Evolutionary conservation across 2,888 invertebrate genomes (phyloP), one percentile per base, ranked within the genome.

Genomic region (Opisthograptis luteolata): DNA sequence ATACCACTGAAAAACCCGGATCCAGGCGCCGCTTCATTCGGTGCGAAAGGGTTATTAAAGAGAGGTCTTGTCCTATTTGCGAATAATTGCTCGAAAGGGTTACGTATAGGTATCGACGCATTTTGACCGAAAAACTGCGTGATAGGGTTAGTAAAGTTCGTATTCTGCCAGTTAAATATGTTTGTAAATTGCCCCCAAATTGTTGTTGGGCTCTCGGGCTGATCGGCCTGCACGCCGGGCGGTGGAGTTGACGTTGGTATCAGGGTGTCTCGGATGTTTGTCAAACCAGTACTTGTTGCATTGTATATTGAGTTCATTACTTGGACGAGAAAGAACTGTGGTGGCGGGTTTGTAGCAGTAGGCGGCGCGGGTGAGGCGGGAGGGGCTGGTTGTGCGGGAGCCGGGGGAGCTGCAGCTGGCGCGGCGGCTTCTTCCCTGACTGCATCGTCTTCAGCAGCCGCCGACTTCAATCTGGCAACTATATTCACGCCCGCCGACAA

Each of bases 401-500:
- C 10, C 5, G 25, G 7, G 15, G 36, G 3, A 2, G 34, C 5
- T 5, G 35, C 14, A n/a, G n/a, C n/a, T 10, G 22, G 7, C 2
- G 24, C 15, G 45, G 58, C n/a, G 47, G 62, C 25, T 1, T 14
- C 20, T n/a, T 40, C 51, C 24, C 56, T 50, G 3, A 49, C 42
- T 4, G n/a, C 36, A 15, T 37, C 32, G 10, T 35, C 9, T 2
- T 30, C 41, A 4, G 56, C 70, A 34, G 66, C 72, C 17, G 78
- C 77, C 12, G 79, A 78, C 49, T 72, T 81, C 20, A 79, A 44
- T 9, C 64, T 68, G 1, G 77, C 72, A 22, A 79, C 68, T 8
- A 76, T 58, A 44, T 77, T 66, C 0, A 86, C 73, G 7, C 85
- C 83, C 20, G 79, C 77, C 2, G 74, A 57, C 17, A 88, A 64